Evolutionary conservation across 2,888 invertebrate species (phyloP).

Genomic region (Heliothis peltigera): DNA sequence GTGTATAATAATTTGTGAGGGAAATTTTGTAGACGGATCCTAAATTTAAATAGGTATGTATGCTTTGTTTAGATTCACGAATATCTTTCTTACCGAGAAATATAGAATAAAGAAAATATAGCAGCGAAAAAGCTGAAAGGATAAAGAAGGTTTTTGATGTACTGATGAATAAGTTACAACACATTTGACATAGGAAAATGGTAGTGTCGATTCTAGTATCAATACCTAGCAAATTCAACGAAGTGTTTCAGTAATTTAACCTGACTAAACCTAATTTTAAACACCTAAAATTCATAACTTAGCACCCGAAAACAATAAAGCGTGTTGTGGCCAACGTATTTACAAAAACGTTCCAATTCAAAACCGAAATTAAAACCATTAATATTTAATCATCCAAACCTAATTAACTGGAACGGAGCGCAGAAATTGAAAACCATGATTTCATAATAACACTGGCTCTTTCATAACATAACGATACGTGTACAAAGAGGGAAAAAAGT

Average conservation of each 20-base stretch:
- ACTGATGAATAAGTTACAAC: too few species aligned
- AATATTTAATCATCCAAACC: conserved; percentile 23
- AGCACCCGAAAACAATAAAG: neutral
- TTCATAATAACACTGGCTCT: conserved; percentile 34
- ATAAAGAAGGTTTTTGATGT: too few species aligned
- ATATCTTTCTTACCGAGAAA: too few species aligned
- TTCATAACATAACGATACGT: conserved; percentile 40
- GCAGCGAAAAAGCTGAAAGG: too few species aligned
- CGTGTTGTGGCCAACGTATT: neutral
- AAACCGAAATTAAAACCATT: conserved; percentile 12
- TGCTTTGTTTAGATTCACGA: neutral
- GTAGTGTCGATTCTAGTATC: neutral
- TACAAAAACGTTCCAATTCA: neutral
- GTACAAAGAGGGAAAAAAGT: conserved; percentile 58
- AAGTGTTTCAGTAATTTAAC: neutral
- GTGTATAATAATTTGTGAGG: conserved; percentile 52
- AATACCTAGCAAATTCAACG: neutral
- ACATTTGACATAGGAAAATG: neutral
- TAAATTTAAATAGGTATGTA: neutral
- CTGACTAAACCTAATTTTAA: neutral
- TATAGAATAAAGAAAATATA: too few species aligned
- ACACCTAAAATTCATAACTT: neutral
- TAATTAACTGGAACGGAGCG: conserved; percentile 30
- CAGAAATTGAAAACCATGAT: conserved; percentile 32
- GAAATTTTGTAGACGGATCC: conserved; percentile 31